Conservation (phyloP, 2,888 invertebrate genomes). For the Cartodere bifasciata region DNA sequence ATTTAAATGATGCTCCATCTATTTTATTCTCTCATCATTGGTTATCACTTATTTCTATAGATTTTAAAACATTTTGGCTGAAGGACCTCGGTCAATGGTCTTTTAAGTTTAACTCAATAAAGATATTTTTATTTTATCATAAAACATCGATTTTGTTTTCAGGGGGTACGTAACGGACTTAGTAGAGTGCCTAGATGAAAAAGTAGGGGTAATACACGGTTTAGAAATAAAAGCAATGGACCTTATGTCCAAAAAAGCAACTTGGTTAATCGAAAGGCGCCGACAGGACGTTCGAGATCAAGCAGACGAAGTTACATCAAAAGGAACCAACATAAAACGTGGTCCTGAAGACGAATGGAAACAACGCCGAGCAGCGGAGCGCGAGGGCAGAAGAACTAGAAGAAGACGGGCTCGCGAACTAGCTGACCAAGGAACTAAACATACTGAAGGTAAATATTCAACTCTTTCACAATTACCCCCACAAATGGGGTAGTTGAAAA, state of each 20-base stretch:
- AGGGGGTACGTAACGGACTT: constrained; percentile 86
- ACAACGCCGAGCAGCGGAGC: constrained; percentile 72
- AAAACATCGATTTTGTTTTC: too few relatives aligned
- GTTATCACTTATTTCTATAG: too few relatives aligned
- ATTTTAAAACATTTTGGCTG: too few relatives aligned
- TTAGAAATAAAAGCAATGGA: constrained; percentile 69
- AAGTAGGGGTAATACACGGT: constrained; percentile 63
- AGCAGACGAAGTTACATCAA: constrained; percentile 75
- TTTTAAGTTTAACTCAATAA: too few relatives aligned
- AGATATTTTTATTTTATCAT: too few relatives aligned
- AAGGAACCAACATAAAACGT: constrained; percentile 30
- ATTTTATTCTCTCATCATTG: too few relatives aligned
- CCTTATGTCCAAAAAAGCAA: constrained; percentile 57
- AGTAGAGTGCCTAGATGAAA: constrained; percentile 94
- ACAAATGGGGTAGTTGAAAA: too few relatives aligned
- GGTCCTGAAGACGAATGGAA: constrained; percentile 53
- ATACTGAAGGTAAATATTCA: constrained; percentile 89
- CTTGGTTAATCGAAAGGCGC: constrained; percentile 66
- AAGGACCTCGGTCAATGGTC: too few relatives aligned
- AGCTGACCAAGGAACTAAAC: constrained; percentile 42
- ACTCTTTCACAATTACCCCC: too few relatives aligned
- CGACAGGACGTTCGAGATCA: constrained; percentile 90
- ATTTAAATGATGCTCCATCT: too few relatives aligned
- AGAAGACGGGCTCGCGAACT: constrained; percentile 68
- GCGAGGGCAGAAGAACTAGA: constrained; percentile 84